Evolutionary conservation across 2,888 invertebrate genomes (phyloP).

Genomic region (Dryobotodes eremita): DNA sequence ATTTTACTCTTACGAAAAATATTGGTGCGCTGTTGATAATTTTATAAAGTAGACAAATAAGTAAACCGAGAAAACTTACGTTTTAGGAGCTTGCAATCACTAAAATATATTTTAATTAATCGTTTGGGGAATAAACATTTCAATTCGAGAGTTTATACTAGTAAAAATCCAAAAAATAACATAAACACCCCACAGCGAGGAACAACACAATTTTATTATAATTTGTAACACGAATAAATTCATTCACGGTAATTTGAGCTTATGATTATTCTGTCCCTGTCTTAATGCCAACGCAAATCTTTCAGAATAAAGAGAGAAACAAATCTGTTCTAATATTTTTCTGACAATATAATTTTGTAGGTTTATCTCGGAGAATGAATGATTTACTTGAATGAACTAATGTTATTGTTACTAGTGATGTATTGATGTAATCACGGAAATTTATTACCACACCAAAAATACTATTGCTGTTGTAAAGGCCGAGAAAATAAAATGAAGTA

Average conservation of each 20-base stretch:
- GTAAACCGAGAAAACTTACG: conserved; percentile 52
- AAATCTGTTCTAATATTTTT: conserved; percentile 7
- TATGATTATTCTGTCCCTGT: conserved; percentile 45
- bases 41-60: conserved; percentile 22
- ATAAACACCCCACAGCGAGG: conserved; percentile 56
- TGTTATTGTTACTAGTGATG: conserved; percentile 56
- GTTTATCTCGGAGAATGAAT: conserved; percentile 50
- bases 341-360: conserved; percentile 46
- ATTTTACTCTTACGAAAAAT: conserved; percentile 19
- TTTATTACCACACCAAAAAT: background rate
- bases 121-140: conserved; percentile 32
- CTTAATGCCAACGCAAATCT: background rate
- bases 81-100: conserved; percentile 37
- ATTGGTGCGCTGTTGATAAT: background rate
- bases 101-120: conserved; percentile 12
- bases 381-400: conserved; percentile 46
- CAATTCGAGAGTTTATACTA: background rate
- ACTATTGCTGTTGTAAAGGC: fast-evolving
- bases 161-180: conserved; percentile 47
- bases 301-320: conserved; percentile 18
- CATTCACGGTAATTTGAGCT: conserved; percentile 15
- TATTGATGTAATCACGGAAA: background rate
- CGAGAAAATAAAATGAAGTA: background rate
- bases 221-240: conserved; percentile 21
- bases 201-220: conserved; percentile 35